phyloP scores from a whole-genome alignment of 2,113 vertebrate genomes.

The Sminthopsis crassicaudata region DNA sequence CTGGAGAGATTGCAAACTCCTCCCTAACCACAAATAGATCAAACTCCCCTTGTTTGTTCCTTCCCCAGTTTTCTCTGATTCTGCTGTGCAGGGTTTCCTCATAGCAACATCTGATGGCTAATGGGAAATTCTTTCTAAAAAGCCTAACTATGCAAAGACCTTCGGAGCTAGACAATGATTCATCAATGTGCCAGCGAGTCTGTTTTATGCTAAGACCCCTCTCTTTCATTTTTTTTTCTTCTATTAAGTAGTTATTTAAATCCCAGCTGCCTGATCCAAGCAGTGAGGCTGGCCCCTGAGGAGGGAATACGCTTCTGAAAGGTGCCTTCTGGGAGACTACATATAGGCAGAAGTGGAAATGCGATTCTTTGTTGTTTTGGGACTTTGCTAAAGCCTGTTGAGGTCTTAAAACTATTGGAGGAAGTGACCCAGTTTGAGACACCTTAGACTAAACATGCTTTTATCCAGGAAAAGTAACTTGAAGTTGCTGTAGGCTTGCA shows the following conservation, averaged over 20 bases:
- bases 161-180: background rate
- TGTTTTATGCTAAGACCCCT: background rate
- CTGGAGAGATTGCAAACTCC: constrained; percentile 36
- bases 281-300: background rate
- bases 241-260: background rate
- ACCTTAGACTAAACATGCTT: background rate
- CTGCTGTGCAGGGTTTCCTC: background rate
- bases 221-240: background rate
- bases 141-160: background rate
- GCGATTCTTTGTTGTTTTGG: background rate
- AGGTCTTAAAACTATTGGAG: background rate
- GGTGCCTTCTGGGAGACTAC: background rate
- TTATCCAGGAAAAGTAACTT: fast-evolving
- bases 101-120: constrained; percentile 29
- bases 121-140: constrained; percentile 7
- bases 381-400: background rate
- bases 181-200: background rate
- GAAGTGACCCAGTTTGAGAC: background rate
- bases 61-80: background rate
- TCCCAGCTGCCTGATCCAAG: background rate
- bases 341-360: background rate
- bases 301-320: background rate
- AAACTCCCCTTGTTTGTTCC: constrained; percentile 36
- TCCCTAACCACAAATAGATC: background rate
- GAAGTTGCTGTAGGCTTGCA: background rate